Conservation (phyloP, 2,113 vertebrate genomes). For the Myiopsitta monachus region DNA sequence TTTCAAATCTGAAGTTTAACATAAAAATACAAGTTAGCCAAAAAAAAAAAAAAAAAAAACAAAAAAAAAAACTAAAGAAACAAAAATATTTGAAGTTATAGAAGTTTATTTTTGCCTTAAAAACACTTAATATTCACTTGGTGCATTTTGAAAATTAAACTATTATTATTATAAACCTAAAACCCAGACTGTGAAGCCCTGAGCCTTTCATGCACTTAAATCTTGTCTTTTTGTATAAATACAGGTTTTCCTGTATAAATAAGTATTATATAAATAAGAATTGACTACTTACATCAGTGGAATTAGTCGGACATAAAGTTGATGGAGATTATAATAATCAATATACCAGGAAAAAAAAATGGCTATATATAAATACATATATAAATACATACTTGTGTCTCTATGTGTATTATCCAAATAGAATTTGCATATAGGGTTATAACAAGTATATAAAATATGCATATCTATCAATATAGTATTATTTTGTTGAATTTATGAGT, state of each 20-base stretch:
- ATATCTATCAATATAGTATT: not conserved
- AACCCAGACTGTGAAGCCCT: not conserved
- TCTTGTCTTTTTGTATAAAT: not conserved
- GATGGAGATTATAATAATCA: not conserved
- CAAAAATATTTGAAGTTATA: not conserved
- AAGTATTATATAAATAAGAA: not conserved
- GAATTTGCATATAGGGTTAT: not conserved
- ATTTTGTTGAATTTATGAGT: not conserved
- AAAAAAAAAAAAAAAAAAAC: accelerated
- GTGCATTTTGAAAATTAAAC: not conserved
- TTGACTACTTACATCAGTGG: not conserved
- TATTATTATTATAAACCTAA: not conserved
- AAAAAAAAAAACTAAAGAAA: not conserved
- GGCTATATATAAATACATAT: not conserved
- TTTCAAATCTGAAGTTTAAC: not conserved
- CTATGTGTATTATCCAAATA: not conserved
- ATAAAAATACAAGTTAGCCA: not conserved
- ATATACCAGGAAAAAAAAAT: not conserved
- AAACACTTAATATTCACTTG: not conserved
- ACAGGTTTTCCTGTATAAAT: not conserved
- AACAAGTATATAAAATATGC: not conserved
- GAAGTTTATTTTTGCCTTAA: not conserved
- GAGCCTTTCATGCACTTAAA: not conserved
- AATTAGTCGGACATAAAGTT: not conserved
- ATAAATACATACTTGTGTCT: not conserved